Base-by-base conservation (phyloP, 2,888 invertebrate genomes). In the Formica aserva region DNA sequence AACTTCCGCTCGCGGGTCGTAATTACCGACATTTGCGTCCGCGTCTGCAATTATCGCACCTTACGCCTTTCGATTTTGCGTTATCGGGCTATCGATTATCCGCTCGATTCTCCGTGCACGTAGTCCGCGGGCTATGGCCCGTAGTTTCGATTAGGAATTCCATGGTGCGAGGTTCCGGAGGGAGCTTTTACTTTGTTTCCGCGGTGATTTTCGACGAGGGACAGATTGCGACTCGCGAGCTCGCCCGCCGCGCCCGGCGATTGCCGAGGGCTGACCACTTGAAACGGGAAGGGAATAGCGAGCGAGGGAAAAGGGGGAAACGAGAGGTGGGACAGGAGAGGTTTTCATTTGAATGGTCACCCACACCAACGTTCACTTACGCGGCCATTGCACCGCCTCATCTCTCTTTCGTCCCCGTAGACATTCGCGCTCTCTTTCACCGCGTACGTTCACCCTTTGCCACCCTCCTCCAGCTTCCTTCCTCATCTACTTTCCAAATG, bases 161-260 rank as follows among this genome's bases (percentile, higher is more conserved):
- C 52, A 62, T 55, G 55, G 72, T 29, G 38, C 22, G 72, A 80
- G 48, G 45, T 72, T 45, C 63, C 62, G 72, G 60, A 48, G 76
- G 74, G 75, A 66, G 65, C 60, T 85, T 85, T 85, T 76, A 76
- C 76, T 85, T 86, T 84, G 86, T 86, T 87, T 85, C 82, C 67
- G 80, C 71, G 60, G 78, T 85, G 76, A 85, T 84, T 78, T 84
- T 80, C 76, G 60, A 67, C 71, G 38, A 75, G 84, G 76, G 84
- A 87, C 77, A 74, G 82, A 81, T 87, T 84, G 67, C 81, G 75
- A 84, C 52, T 65, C 66, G 52, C 75, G 45, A 75, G 52, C 63
- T 71, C 13, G 22, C 63, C 18, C 57, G 3, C 32, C 57, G 35
- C 60, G 26, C 78, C 60, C 48, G 32, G 62, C 82, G 82, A 78